Conservation (phyloP, 2,888 invertebrate genomes). For the Eupithecia inturbata region DNA sequence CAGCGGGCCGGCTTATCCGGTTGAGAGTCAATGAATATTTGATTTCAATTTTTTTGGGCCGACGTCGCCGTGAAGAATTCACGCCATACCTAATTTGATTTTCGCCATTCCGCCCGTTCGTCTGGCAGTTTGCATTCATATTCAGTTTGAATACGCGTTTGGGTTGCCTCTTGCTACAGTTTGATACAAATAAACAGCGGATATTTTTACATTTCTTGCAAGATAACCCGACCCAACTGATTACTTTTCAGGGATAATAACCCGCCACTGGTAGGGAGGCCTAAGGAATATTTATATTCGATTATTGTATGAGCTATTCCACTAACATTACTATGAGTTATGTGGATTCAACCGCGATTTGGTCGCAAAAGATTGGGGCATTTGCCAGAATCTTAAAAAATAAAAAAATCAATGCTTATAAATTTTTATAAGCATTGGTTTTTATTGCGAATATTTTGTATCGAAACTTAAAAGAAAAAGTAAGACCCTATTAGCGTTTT, state of each 20-base stretch:
- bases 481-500: constrained; percentile 38
- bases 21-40: constrained; percentile 84
- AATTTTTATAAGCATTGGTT: constrained; percentile 23
- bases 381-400: too few relatives aligned
- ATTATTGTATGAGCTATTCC: constrained; percentile 61
- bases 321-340: constrained; percentile 46
- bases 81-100: constrained; percentile 85
- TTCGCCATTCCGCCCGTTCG: constrained; percentile 82
- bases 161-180: constrained; percentile 80
- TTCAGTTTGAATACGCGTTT: constrained; percentile 82
- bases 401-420: too few relatives aligned
- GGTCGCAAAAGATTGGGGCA: constrained; percentile 15
- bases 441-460: constrained; percentile 1
- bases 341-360: constrained; percentile 20
- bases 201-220: constrained; percentile 82
- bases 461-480: constrained; percentile 4
- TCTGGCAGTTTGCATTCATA: constrained; percentile 84
- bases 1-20: constrained; percentile 83
- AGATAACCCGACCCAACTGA: constrained; percentile 82
- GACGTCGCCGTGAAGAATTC: constrained; percentile 84
- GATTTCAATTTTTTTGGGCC: constrained; percentile 83
- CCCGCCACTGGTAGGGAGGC: constrained; percentile 63
- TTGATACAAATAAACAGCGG: constrained; percentile 84
- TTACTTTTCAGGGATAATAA: constrained; percentile 80
- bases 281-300: constrained; percentile 70